Percentiles rank a stretch among this genome's conserved stretches.
Evolutionary conservation across 2,113 vertebrate species (phyloP).

Genomic region (Marmota flaviventris): DNA sequence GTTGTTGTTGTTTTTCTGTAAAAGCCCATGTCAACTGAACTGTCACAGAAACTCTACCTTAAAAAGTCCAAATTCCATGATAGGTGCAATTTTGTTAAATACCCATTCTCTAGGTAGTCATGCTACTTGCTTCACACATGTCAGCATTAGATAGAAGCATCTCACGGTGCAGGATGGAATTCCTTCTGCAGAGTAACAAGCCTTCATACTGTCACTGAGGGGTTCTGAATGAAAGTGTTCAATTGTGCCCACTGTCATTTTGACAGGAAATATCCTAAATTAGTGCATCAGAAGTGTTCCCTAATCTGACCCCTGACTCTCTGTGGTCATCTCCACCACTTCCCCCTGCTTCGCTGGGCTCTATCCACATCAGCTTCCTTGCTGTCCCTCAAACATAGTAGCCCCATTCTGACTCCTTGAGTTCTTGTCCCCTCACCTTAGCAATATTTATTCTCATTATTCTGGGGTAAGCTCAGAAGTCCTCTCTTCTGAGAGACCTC

Average conservation of each 20-base stretch:
- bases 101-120: neutral
- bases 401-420: neutral
- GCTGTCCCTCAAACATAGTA: rapidly evolving
- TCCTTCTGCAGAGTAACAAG: neutral
- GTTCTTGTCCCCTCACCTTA: neutral
- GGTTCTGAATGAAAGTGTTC: neutral
- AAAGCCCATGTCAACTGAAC: neutral
- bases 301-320: neutral
- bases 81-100: neutral
- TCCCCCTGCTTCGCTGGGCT: neutral
- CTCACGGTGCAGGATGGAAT: neutral
- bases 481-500: neutral
- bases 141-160: neutral
- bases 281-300: neutral
- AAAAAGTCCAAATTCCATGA: neutral
- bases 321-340: neutral
- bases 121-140: neutral
- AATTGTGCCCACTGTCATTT: neutral
- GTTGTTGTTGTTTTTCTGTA: neutral
- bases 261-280: neutral
- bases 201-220: neutral
- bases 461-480: neutral
- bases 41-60: slow-evolving; percentile 27
- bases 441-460: neutral
- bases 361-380: neutral